Evolutionary conservation across 1,140 invertebrate species (phyloP), one percentile per base, ranked within the genome.

Genomic region (Tribolium castaneum): DNA sequence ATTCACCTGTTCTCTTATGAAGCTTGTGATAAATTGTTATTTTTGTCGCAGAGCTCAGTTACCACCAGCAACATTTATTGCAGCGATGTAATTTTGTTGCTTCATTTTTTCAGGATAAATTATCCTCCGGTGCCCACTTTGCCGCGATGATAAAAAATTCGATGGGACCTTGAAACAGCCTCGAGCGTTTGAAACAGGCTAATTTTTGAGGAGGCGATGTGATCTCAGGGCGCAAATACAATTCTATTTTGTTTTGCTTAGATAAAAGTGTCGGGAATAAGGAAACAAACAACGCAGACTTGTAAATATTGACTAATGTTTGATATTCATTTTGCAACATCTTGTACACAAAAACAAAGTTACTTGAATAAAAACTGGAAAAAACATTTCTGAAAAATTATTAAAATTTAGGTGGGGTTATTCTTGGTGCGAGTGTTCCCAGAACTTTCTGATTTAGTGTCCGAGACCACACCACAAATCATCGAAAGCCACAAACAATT

Each of bases 1-100:
- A 66, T 66, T 66, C 12, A 66, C 59, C 59, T 66, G 59, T 66
- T 12, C 25, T 66, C 30, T 66, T 14, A 14, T 66, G 30, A 66
- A 39, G 34, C 59, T 66, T 66, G 14, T 66, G 59, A 66, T 66
- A 66, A 66, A 66, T 66, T 35, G 59, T 39, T 66, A 66, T 66
- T 66, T 66, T 66, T 66, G 59, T 66, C 30, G 34, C 30, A 66
- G 10, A 34, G 39, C 30, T 9, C 7, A 35, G 19, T 14, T 34
- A 19, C 16, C 5, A 52, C 51, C 51, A 19, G 6, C 51, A 52
- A 52, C 50, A 19, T 66, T 59, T 59, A 25, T 19, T 22, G 54
- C 22, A 6, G 22, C 7, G 13, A 35, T 22, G 59, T 66, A 22
- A 62, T 62, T 62, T 30, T 62, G 56, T 25, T 62, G 56, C 56